Percentiles rank a stretch among this genome's conserved stretches.
Evolutionary conservation across 1,140 invertebrate genomes (phyloP).

Genomic region (Papilio machaon): DNA sequence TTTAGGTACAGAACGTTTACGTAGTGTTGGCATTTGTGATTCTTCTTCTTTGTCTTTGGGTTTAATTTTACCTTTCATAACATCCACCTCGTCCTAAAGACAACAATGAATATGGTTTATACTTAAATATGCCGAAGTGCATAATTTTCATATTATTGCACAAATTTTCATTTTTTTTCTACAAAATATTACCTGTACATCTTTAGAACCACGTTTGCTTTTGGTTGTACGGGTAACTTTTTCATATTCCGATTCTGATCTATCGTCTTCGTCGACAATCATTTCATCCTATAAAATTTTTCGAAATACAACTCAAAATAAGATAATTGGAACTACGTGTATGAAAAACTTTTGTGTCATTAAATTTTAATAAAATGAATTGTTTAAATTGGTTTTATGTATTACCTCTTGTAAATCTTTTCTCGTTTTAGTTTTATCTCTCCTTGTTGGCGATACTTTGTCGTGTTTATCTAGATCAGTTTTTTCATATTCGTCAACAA

Average conservation of each 20-base stretch:
- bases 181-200: constrained; percentile 43
- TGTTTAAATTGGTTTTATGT: not conserved
- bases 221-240: constrained; percentile 73
- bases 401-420: constrained; percentile 60
- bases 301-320: not conserved
- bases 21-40: constrained; percentile 55
- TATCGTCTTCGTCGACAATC: constrained; percentile 69
- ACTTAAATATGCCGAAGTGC: not conserved
- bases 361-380: too few relatives aligned
- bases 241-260: constrained; percentile 77
- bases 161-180: not conserved
- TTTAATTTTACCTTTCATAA: constrained; percentile 77
- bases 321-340: not conserved
- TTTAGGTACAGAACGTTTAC: constrained; percentile 71
- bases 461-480: constrained; percentile 80
- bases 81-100: constrained; percentile 74
- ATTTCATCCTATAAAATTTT: constrained; percentile 53
- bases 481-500: constrained; percentile 79
- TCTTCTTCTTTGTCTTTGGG: constrained; percentile 60
- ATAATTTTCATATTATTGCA: too few relatives aligned
- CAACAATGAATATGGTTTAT: constrained; percentile 42
- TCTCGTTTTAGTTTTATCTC: constrained; percentile 65
- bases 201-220: constrained; percentile 75
- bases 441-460: constrained; percentile 67
- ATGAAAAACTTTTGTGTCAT: not conserved